Base-by-base conservation (phyloP, 2,113 vertebrate species). In the Neolamprologus tretocephalus region DNA sequence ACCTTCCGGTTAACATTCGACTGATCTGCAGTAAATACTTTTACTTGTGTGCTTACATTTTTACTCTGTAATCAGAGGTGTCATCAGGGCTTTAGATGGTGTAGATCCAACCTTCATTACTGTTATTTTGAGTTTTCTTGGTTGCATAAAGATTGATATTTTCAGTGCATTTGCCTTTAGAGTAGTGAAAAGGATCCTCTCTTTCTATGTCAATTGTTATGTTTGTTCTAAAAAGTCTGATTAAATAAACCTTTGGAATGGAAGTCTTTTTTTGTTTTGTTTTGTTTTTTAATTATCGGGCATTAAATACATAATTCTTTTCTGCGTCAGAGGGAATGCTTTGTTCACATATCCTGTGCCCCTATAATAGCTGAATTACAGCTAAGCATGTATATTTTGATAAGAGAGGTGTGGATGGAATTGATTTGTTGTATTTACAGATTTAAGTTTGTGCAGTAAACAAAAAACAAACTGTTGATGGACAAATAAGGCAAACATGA, bases 1-100 rank as follows among this genome's bases (percentile, higher is more conserved):
- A 97, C 97, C 87, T 98, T 97, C 87, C 95, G 98, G 8, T 96
- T 99, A 84, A 96, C 97, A 0, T 99, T 99, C 73, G 98, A 97
- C 89, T 97, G 88, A 96, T 80, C 14, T 45, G 8, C 19, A 84
- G 40, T 40, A 7, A 63, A 87, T 31, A 51, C 21, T 5, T 10
- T 19, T 8, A 33, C 23, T 5, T 53, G 6, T 51, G 45, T 47
- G 37, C 57, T 80, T 21, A 42, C 31, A 57, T 31, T 66, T 26
- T 45, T 33, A 35, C 17, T 79, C 40, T 68, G 21, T 28, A 75
- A 28, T 47, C 42, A 75, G 71, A 28, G 23, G 42, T 49, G 21
- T 73, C 21, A 47, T 47, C 42, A 31, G 73, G 45, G 26, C 42
- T 49, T 78, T 31, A 80, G 75, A 54, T 35, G 11, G 42, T 79